These are phyloP conservation scores for Cairina moschata DNA, from an alignment of 2,113 vertebrate species.

Conservation along the genomic window DNA sequence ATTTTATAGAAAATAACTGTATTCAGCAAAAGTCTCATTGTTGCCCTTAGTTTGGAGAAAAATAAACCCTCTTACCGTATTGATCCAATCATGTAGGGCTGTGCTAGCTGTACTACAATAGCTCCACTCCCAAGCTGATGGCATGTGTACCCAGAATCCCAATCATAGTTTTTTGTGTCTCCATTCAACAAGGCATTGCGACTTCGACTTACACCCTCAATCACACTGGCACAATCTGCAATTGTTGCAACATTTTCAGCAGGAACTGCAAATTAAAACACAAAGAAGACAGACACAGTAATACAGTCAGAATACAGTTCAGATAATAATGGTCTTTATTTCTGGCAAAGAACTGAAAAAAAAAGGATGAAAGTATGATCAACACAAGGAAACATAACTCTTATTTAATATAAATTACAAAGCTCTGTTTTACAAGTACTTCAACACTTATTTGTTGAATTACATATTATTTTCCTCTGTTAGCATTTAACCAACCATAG, in stretches of 20 bases:
- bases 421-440: background rate
- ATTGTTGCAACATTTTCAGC: conserved; percentile 93
- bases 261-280: conserved; percentile 84
- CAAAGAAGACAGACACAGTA: background rate
- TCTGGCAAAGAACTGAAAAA: background rate
- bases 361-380: background rate
- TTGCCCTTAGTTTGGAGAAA: background rate
- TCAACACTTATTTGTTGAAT: background rate
- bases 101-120: conserved; percentile 95
- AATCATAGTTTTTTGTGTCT: conserved; percentile 97
- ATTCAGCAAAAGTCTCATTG: background rate
- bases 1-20: conserved; percentile 8
- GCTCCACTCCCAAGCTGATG: conserved; percentile 97
- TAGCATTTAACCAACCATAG: background rate
- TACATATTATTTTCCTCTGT: background rate
- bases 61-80: conserved; percentile 81
- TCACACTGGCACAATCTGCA: conserved; percentile 90
- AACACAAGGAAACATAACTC: background rate
- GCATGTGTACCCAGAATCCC: conserved; percentile 98
- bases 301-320: background rate
- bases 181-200: conserved; percentile 95
- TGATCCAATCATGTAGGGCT: conserved; percentile 92
- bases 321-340: background rate
- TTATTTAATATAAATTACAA: background rate
- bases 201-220: conserved; percentile 96